phyloP scores from a whole-genome alignment of 2,888 invertebrate species.

The Nasonia oneida region DNA sequence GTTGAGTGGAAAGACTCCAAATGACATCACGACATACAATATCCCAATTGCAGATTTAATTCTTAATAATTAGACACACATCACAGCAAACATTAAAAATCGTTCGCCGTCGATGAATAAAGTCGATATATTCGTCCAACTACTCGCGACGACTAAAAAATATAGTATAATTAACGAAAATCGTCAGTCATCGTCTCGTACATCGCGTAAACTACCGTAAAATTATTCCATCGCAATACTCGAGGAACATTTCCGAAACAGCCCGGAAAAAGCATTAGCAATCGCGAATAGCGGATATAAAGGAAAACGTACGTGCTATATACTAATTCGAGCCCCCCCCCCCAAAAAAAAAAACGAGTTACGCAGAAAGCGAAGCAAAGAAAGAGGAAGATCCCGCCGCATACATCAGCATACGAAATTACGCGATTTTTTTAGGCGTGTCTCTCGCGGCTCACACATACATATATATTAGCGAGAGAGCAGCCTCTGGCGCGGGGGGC shows the following conservation, averaged over 20 bases:
- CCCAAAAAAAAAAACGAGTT: background rate
- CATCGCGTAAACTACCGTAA: no score
- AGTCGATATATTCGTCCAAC: background rate
- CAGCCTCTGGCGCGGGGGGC: background rate
- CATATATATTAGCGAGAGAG: background rate
- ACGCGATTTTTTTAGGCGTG: conserved; percentile 11
- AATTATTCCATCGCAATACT: no score
- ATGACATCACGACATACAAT: no score
- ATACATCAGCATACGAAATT: conserved; percentile 5
- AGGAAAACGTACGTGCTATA: background rate
- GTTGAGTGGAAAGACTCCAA: no score
- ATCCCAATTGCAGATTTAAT: no score
- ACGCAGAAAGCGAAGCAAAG: background rate
- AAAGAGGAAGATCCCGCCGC: background rate
- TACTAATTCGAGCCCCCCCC: background rate
- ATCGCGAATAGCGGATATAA: background rate
- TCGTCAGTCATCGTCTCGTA: no score
- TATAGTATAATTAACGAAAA: no score
- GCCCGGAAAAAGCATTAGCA: no score
- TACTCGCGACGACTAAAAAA: no score
- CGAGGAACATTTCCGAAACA: no score
- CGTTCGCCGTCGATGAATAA: background rate
- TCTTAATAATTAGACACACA: background rate
- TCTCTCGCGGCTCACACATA: background rate
- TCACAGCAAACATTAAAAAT: background rate